Percentiles rank a stretch among this genome's conserved stretches.
These are phyloP conservation scores for Aleiodes testaceus DNA, from an alignment of 2,888 invertebrate genomes.

Conservation along the genomic window DNA sequence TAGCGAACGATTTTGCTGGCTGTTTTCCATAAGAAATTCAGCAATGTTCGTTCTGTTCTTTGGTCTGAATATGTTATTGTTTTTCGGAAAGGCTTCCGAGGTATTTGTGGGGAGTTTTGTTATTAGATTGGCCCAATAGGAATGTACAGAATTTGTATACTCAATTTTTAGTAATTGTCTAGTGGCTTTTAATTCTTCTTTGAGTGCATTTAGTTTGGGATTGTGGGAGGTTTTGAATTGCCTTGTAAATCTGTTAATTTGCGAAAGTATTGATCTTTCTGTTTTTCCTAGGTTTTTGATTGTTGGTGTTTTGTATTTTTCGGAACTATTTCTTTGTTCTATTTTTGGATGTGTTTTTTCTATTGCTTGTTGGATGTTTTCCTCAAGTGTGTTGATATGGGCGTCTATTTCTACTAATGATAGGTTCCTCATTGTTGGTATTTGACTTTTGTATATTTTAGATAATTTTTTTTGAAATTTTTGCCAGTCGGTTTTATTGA, in stretches of 20 bases:
- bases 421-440: slow-evolving; percentile 3
- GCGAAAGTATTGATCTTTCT: slow-evolving; percentile 18
- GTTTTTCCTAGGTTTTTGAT: slow-evolving; percentile 6
- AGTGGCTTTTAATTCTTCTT: neutral
- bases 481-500: slow-evolving; percentile 27
- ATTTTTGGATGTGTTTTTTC: slow-evolving; percentile 24
- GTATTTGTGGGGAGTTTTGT: neutral
- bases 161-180: slow-evolving; percentile 24
- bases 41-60: slow-evolving; percentile 12
- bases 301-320: slow-evolving; percentile 16
- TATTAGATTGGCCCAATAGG: slow-evolving; percentile 26
- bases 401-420: slow-evolving; percentile 10
- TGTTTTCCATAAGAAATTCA: slow-evolving; percentile 8
- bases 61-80: slow-evolving; percentile 27
- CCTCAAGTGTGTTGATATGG: neutral
- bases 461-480: slow-evolving; percentile 15
- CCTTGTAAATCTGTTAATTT: slow-evolving; percentile 11
- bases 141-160: slow-evolving; percentile 31
- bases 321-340: slow-evolving; percentile 15
- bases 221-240: slow-evolving; percentile 4
- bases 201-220: neutral
- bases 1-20: neutral
- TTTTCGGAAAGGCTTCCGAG: slow-evolving; percentile 2
- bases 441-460: neutral
- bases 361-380: slow-evolving; percentile 4